Evolutionary conservation across 2,888 invertebrate genomes (phyloP).

Genomic region (Drosophila anceps): DNA sequence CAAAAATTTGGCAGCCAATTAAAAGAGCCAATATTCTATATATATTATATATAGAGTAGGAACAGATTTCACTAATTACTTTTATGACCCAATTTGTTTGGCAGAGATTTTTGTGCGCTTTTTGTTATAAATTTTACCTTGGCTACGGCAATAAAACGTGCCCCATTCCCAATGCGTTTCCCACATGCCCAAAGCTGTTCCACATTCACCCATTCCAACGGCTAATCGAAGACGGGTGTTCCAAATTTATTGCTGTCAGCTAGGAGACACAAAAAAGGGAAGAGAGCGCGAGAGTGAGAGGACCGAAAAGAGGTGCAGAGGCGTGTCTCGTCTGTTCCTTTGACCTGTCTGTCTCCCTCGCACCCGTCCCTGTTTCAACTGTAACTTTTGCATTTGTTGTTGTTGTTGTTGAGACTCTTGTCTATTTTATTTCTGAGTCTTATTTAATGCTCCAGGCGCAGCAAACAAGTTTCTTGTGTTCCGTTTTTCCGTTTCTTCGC

Average conservation of each 20-base stretch:
- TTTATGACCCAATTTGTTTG: constrained; percentile 80
- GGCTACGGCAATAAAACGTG: constrained; percentile 11
- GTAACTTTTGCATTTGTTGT: constrained; percentile 40
- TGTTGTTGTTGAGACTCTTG: constrained; percentile 39
- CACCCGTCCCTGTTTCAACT: constrained; percentile 11
- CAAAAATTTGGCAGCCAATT: constrained; percentile 57
- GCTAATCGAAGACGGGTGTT: constrained; percentile 51
- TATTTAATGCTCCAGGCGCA: constrained; percentile 60
- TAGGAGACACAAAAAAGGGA: neutral
- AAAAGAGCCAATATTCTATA: constrained; percentile 45
- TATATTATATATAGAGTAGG: constrained; percentile 22
- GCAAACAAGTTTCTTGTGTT: constrained; percentile 78
- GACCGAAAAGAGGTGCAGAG: neutral
- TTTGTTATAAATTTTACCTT: constrained; percentile 66
- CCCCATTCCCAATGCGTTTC: constrained; percentile 38
- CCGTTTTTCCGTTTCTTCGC: constrained; percentile 51
- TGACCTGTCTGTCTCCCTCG: constrained; percentile 70
- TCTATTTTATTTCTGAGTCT: constrained; percentile 45
- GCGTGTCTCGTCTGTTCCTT: constrained; percentile 63
- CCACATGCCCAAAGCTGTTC: constrained; percentile 24
- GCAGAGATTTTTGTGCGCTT: constrained; percentile 46
- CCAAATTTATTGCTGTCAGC: constrained; percentile 71
- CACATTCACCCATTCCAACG: constrained; percentile 41
- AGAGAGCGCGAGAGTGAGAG: neutral
- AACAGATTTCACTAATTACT: constrained; percentile 75